Evolutionary conservation across 1,140 invertebrate genomes (phyloP).

Genomic region (Ostrea denselamellosa): DNA sequence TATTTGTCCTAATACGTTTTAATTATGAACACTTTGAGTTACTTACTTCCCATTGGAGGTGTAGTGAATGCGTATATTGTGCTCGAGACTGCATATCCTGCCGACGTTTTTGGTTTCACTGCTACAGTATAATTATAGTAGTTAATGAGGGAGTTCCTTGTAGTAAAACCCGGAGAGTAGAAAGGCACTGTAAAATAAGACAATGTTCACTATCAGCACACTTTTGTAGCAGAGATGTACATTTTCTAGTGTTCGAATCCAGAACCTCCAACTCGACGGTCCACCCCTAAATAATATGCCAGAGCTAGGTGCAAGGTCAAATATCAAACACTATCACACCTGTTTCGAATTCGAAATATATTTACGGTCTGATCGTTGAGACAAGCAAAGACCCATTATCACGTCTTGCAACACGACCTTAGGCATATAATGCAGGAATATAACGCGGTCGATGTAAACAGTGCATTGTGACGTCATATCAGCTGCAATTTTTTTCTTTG

Average conservation of each 20-base stretch:
- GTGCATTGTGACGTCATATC: too few relatives aligned
- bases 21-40: background rate
- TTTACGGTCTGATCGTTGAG: too few relatives aligned
- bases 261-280: background rate
- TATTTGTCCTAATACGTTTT: too few relatives aligned
- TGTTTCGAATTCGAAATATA: too few relatives aligned
- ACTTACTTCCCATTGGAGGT: background rate
- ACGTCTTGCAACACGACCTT: too few relatives aligned
- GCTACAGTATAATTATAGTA: background rate
- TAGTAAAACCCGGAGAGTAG: background rate
- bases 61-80: background rate
- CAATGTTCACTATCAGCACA: too few relatives aligned
- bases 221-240: too few relatives aligned
- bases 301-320: background rate
- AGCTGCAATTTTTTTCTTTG: too few relatives aligned
- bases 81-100: background rate
- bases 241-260: background rate
- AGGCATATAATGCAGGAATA: too few relatives aligned
- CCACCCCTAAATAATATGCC: background rate
- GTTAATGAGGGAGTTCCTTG: background rate
- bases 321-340: too few relatives aligned
- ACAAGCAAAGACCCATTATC: too few relatives aligned
- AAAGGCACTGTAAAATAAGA: background rate
- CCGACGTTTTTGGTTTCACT: background rate
- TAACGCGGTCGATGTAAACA: too few relatives aligned